Percentiles rank a stretch among this genome's conserved stretches.
Evolutionary conservation across 1,140 invertebrate species (phyloP).

Genomic region (Habropoda laboriosa): DNA sequence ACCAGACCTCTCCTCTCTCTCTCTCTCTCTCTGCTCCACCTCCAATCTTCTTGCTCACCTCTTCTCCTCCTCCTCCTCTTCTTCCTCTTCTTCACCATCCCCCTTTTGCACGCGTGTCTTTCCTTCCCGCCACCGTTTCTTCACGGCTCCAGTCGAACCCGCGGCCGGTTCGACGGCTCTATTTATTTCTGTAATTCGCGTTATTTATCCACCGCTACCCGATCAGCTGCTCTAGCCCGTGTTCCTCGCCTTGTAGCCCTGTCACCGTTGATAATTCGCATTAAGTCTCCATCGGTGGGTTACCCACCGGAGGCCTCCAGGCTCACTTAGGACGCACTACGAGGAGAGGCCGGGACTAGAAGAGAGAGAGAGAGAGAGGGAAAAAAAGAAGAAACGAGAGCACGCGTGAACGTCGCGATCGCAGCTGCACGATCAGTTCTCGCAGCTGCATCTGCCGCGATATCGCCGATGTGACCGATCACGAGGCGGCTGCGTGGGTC

Average conservation of each 20-base stretch:
- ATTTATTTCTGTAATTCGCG: slow-evolving; percentile 75
- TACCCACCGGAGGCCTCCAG: too few relatives aligned
- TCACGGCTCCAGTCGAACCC: neutral
- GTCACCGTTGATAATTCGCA: slow-evolving; percentile 53
- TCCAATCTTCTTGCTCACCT: slow-evolving; percentile 17
- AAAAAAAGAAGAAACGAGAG: slow-evolving; percentile 1
- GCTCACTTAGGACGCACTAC: too few relatives aligned
- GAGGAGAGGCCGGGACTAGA: too few relatives aligned
- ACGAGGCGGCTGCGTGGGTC: slow-evolving; percentile 42
- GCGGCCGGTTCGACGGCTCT: slow-evolving; percentile 68
- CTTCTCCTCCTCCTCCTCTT: slow-evolving; percentile 33
- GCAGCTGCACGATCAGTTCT: neutral
- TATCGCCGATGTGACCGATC: slow-evolving; percentile 45
- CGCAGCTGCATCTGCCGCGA: slow-evolving; percentile 38
- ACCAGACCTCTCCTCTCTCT: slow-evolving; percentile 20
- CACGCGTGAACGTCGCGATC: neutral
- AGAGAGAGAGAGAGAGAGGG: too few relatives aligned
- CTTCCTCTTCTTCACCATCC: slow-evolving; percentile 30
- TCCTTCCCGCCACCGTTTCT: slow-evolving; percentile 45
- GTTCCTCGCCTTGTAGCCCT: slow-evolving; percentile 26
- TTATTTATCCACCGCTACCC: slow-evolving; percentile 66
- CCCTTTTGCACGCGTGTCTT: neutral
- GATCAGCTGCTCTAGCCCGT: slow-evolving; percentile 31
- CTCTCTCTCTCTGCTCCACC: neutral
- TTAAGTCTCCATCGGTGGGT: slow-evolving; percentile 35